Base-by-base conservation (phyloP, 2,888 invertebrate species). In the Arctia plantaginis region DNA sequence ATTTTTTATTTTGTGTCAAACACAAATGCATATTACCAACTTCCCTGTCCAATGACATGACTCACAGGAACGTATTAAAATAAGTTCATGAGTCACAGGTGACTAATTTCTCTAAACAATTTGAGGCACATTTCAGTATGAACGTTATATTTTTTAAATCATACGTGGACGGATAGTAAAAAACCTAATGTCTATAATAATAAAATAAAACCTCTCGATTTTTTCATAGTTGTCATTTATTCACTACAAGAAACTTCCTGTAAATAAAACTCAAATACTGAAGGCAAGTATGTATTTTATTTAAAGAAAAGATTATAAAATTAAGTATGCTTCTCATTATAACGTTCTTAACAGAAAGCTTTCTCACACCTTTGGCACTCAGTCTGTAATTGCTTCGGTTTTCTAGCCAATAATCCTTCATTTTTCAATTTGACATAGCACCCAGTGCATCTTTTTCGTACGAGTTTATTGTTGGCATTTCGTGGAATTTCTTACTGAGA, bases 341-440 rank as follows among this genome's bases (percentile, higher is more conserved):
- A 82, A 69, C 77, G 80, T 51, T 77, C 66, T 65, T 74, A 72
- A 73, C 76, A 78, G 44, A 72, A 78, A 64, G 80, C 77, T 55
- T 81, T 82, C 76, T 79, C 23, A 82, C 80, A 81, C 62, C 30
- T 55, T 79, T 81, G 77, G 59, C 78, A 78, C 72, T 80, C 76
- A 66, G 82, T 80, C 69, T 83, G 80, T 47, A 82, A 80, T 76
- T 79, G 79, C 71, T 80, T 83, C 0, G 81, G 77, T 80, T 73
- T 77, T 73, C 73, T 69, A 33, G 80, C 77, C 69, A 78, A 65
- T 64, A 66, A 67, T 47, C 78, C 78, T 77, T 77, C 44, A 41
- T 70, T 76, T 79, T 81, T 82, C 68, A 81, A 67, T 70, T 82
- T 83, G 71, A 66, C 66, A 80, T 83, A 82, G 73, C 81, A 82